Evolutionary conservation across 2,888 invertebrate genomes (phyloP).

Genomic region (Linyphia triangularis): DNA sequence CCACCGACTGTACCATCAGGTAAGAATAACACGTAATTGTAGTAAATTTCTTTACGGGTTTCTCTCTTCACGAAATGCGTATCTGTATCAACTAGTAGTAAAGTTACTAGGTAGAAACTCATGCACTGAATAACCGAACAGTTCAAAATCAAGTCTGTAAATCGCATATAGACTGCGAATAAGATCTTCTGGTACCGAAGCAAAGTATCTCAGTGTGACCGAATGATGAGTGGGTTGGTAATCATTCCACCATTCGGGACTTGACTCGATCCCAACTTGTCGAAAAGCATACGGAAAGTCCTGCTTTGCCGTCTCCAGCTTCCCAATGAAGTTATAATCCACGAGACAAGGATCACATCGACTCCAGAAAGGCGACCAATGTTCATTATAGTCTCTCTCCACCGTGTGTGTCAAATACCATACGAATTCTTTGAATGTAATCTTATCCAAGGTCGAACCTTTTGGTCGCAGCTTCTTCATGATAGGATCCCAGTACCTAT

Average conservation of each 20-base stretch:
- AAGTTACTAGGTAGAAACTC: slow-evolving; percentile 62
- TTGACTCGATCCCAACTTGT: slow-evolving; percentile 40
- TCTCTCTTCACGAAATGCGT: background rate
- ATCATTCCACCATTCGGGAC: slow-evolving; percentile 29
- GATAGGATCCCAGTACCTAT: slow-evolving; percentile 58
- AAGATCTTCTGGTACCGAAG: slow-evolving; percentile 64
- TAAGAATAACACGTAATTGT: background rate
- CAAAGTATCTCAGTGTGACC: slow-evolving; percentile 65
- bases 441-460: slow-evolving; percentile 78
- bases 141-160: slow-evolving; percentile 85
- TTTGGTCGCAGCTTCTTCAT: slow-evolving; percentile 68
- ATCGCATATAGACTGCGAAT: slow-evolving; percentile 82
- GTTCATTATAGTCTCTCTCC: slow-evolving; percentile 88
- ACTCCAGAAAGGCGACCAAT: slow-evolving; percentile 90
- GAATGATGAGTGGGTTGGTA: slow-evolving; percentile 22
- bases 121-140: slow-evolving; percentile 83
- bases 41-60: background rate
- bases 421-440: slow-evolving; percentile 90
- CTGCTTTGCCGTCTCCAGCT: slow-evolving; percentile 81
- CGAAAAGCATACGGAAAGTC: slow-evolving; percentile 72
- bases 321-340: slow-evolving; percentile 76
- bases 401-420: slow-evolving; percentile 87
- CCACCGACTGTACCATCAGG: too few species aligned
- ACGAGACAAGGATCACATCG: slow-evolving; percentile 89
- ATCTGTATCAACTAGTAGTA: background rate